Base-by-base conservation (phyloP, 2,113 vertebrate genomes). In the Cephalopterus ornatus region DNA sequence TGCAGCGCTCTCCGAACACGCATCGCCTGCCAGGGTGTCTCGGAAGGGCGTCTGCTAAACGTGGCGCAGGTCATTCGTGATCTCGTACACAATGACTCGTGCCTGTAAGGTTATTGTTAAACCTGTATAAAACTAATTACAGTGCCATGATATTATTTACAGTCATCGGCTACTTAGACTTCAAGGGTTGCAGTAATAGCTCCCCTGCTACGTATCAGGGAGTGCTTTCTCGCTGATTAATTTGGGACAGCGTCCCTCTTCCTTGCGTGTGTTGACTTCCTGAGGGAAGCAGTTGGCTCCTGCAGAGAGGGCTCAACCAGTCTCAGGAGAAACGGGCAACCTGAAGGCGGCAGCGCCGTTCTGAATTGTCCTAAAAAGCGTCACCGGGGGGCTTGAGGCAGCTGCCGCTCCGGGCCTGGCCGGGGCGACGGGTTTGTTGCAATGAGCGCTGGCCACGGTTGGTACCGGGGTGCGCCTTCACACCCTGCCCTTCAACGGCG, bases 381-480 rank as follows among this genome's bases (percentile, higher is more conserved):
- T 27, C 49, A 28, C 14, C 5, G 50, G 50, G 49, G 44, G 26
- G 26, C 8, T 52, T 52, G 50, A 52, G 50, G 50, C 50, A 28
- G 26, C 50, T 52, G 50, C 50, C 26, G 3, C 10, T 6, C 26
- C 1, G 37, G 21, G 15, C 62, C 24, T 0, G 23, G 4, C 72
- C 2, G 56, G 21, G 37, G 4, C 30, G 6, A 9, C 23, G 28
- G 14, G 1, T 8, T 30, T 37, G 26, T 5, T 37, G n/a, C 42
- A 22, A 18, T 1, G 71, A 41, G 62, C 56, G 5, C 4, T 2
- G 30, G 35, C 20, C 17, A 0, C 1, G 35, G 5, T 0, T 0
- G 5, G 12, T 6, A 21, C 14, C 5, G 22, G 30, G 13, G 8
- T 3, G 53, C n/a, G 4, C 6, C 28, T 21, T 46, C 39, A 6